Conservation (phyloP, 2,888 invertebrate genomes). For the Malacosoma neustria region DNA sequence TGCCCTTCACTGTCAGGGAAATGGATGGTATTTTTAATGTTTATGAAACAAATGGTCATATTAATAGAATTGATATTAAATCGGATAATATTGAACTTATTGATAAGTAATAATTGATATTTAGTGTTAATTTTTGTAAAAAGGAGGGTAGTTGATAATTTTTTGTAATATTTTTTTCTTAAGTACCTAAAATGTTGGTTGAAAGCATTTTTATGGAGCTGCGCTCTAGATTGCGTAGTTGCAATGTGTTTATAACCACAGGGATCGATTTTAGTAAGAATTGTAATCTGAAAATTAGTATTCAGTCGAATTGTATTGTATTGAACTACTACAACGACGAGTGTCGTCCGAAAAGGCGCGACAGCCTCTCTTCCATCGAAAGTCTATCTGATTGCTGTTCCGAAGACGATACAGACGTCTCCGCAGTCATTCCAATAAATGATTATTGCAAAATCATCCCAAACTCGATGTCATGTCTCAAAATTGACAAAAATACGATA, state of each 20-base stretch:
- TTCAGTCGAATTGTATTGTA: slow-evolving; percentile 58
- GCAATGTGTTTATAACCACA: slow-evolving; percentile 74
- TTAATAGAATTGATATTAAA: slow-evolving; percentile 51
- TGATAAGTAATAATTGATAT: slow-evolving; percentile 38
- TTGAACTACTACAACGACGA: slow-evolving; percentile 52
- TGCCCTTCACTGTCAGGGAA: slow-evolving; percentile 87
- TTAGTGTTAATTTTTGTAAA: slow-evolving; percentile 16
- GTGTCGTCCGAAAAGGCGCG: slow-evolving; percentile 32
- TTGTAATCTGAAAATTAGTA: slow-evolving; percentile 60
- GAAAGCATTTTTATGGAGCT: slow-evolving; percentile 75
- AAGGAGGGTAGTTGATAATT: background rate
- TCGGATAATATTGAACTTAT: slow-evolving; percentile 35
- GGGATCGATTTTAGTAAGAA: slow-evolving; percentile 53
- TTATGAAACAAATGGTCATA: slow-evolving; percentile 74
- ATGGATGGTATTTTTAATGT: slow-evolving; percentile 81
- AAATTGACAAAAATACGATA: slow-evolving; percentile 57
- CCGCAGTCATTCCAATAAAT: slow-evolving; percentile 44
- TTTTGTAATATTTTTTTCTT: background rate
- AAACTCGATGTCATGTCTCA: slow-evolving; percentile 67
- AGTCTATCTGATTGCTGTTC: slow-evolving; percentile 60
- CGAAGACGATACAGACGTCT: slow-evolving; percentile 49
- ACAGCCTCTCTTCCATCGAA: slow-evolving; percentile 62
- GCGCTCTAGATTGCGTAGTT: slow-evolving; percentile 74
- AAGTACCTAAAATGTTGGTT: slow-evolving; percentile 48
- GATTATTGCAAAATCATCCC: slow-evolving; percentile 63